Conservation (phyloP, 2,113 vertebrate genomes). For the Coregonus clupeaformis region DNA sequence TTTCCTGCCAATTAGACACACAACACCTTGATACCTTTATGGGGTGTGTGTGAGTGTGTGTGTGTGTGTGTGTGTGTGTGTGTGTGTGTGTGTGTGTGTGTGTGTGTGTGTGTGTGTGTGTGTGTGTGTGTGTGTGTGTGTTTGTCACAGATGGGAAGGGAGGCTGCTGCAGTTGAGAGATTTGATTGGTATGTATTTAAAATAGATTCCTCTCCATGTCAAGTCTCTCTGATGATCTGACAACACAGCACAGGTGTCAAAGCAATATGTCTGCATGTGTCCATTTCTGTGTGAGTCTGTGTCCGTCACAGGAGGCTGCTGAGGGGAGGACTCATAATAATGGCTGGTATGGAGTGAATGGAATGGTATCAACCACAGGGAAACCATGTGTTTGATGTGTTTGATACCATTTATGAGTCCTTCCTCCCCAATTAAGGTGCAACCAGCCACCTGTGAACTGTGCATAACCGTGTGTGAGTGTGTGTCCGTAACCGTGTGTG, state of each 20-base stretch:
- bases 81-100: not conserved
- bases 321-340: not conserved
- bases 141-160: too few relatives aligned
- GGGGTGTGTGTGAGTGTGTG: not conserved
- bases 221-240: too few relatives aligned
- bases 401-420: not conserved
- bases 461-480: constrained; percentile 3
- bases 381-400: too few relatives aligned
- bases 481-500: not conserved
- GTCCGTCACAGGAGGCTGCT: not conserved
- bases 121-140: too few relatives aligned
- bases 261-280: too few relatives aligned
- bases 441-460: not conserved
- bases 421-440: not conserved
- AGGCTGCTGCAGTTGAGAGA: too few relatives aligned
- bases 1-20: constrained; percentile 69
- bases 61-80: not conserved
- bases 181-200: too few relatives aligned
- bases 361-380: too few relatives aligned
- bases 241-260: too few relatives aligned
- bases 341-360: too few relatives aligned
- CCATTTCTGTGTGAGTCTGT: too few relatives aligned
- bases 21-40: constrained; percentile 51
- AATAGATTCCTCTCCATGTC: too few relatives aligned
- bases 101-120: not conserved